Base-by-base conservation (phyloP, 2,797 vertebrate genomes). In the Apogon talboti region DNA sequence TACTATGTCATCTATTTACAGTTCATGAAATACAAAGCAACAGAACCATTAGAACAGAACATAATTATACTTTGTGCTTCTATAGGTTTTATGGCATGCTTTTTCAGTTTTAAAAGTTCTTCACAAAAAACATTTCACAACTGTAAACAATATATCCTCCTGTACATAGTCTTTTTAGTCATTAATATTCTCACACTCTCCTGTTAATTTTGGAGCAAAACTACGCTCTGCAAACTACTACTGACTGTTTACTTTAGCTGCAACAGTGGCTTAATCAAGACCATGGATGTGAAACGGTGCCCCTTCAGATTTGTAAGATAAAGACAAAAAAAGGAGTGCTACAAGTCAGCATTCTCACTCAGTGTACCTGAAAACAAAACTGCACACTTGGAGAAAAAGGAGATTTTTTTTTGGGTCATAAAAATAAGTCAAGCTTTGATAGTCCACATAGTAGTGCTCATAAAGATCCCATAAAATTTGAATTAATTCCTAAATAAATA, bases 1-100 rank as follows among this genome's bases (percentile, higher is more conserved):
- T 85, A 81, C 82, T 84, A 6, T 86, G 82, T 88, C 68, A 66
- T 79, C 64, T 92, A 91, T 91, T 83, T 91, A 90, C 87, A n/a
- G n/a, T n/a, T n/a, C n/a, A 92, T 67, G 76, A 69, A 89, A 85
- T 83, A 87, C 65, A 87, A 87, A 86, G 63, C 28, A 84, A 82
- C 80, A 57, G 43, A 70, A 74, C 63, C 51, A 61, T 80, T 43
- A 57, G 58, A 66, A 73, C 50, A 2, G 60, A 58, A 87, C 82
- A 85, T 78, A 85, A 83, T 83, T 40, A 79, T 64, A 77, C 74
- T 67, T 84, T 85, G 78, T 84, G 86, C 79, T 86, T 80, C 73
- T 80, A 71, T 71, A 54, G 44, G 45, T 81, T 78, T 82, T 71
- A 43, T 85, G 75, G 74, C 91, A 90, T 91, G 90, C 91, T 53